Conservation (phyloP, 2,113 vertebrate genomes). For the Chionis minor region DNA sequence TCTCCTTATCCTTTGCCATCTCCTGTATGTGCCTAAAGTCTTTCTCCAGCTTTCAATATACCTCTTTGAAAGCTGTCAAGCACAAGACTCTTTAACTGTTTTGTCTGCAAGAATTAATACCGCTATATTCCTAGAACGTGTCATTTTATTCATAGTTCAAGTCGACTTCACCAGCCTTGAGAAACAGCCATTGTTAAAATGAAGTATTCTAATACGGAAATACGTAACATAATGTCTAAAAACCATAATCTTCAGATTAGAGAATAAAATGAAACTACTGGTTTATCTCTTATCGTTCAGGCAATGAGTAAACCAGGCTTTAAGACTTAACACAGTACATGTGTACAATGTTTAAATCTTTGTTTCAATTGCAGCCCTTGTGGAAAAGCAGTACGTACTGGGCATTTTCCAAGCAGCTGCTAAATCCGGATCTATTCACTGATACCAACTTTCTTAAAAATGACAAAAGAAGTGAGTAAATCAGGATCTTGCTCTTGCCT, state of each 20-base stretch:
- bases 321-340: background rate
- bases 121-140: background rate
- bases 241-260: background rate
- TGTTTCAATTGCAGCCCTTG: constrained; percentile 3
- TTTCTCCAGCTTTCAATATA: background rate
- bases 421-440: background rate
- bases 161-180: background rate
- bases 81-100: background rate
- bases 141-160: background rate
- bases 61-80: background rate
- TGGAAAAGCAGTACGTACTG: background rate
- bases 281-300: background rate
- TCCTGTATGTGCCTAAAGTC: background rate
- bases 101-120: background rate
- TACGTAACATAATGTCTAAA: background rate
- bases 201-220: background rate
- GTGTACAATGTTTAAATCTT: background rate
- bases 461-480: background rate
- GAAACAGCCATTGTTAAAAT: background rate
- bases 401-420: constrained; percentile 38
- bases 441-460: background rate
- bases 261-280: background rate
- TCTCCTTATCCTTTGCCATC: background rate
- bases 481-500: background rate
- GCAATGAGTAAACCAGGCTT: background rate